Conservation (phyloP, 2,113 vertebrate species). For the Brachirus orientalis region DNA sequence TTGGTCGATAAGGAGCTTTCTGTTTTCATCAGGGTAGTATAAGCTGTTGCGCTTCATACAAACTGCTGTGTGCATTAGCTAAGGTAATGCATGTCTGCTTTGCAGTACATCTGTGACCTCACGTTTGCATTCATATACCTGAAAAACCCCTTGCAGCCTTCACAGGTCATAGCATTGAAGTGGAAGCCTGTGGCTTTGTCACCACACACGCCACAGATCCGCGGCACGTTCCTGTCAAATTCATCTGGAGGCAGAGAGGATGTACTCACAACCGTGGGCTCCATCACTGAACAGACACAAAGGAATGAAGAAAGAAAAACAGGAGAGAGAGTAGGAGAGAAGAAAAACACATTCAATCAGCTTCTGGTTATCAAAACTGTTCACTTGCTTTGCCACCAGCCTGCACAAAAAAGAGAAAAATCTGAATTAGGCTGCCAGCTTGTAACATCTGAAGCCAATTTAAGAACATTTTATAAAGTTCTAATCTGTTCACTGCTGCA, state of each 20-base stretch:
- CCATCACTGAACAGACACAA: conserved; percentile 80
- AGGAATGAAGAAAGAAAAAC: conserved; percentile 14
- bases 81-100: conserved; percentile 8
- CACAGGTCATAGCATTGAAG: conserved; percentile 98
- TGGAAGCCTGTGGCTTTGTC: conserved; percentile 96
- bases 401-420: background rate
- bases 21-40: conserved; percentile 10
- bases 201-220: conserved; percentile 95
- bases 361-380: conserved; percentile 15
- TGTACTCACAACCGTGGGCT: conserved; percentile 84
- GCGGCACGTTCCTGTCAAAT: conserved; percentile 87
- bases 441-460: conserved; percentile 14
- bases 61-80: background rate
- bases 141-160: conserved; percentile 99
- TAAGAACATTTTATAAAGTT: background rate
- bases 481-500: conserved; percentile 12
- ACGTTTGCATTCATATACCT: conserved; percentile 77
- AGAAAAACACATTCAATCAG: conserved; percentile 10
- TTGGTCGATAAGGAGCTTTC: background rate
- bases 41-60: conserved; percentile 1
- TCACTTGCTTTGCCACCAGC: conserved; percentile 19
- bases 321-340: background rate
- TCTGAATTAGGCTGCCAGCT: background rate
- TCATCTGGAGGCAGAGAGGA: conserved; percentile 84
- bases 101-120: background rate